These are phyloP conservation scores for Cyrtorhinus lividipennis DNA, from an alignment of 1,140 invertebrate genomes.

Conservation along the genomic window DNA sequence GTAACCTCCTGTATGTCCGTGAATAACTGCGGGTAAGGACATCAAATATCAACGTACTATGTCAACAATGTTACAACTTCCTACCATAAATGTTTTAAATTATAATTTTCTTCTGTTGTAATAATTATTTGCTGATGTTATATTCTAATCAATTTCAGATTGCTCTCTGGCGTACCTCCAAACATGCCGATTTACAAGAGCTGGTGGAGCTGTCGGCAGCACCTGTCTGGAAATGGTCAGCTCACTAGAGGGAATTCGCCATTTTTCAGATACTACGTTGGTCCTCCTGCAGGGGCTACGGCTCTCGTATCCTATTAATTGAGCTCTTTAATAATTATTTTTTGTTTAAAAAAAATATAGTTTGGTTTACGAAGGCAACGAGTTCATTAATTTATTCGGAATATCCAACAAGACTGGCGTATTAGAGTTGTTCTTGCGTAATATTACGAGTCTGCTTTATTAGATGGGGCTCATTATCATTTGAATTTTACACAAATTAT, in stretches of 20 bases:
- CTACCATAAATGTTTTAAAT: neutral
- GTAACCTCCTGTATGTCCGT: conserved; percentile 78
- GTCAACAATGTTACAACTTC: neutral
- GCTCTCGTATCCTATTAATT: neutral
- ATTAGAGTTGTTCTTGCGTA: no score
- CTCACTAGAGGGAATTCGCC: conserved; percentile 51
- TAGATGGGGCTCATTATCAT: no score
- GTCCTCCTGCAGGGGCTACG: neutral
- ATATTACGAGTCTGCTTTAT: no score
- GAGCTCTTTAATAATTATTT: no score
- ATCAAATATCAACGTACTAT: neutral
- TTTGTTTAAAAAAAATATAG: no score
- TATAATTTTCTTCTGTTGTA: neutral
- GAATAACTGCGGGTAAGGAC: conserved; percentile 48
- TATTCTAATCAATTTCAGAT: conserved; percentile 14
- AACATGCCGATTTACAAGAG: conserved; percentile 60
- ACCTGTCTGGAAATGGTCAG: conserved; percentile 53
- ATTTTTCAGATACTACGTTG: conserved; percentile 26
- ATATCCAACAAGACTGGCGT: no score
- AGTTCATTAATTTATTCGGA: no score
- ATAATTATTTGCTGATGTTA: conserved; percentile 1
- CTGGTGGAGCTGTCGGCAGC: conserved; percentile 66
- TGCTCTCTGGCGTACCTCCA: conserved; percentile 54
- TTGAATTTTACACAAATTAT: no score
- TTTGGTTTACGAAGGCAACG: no score